Evolutionary conservation across 2,113 vertebrate species (phyloP).

Genomic region (Amazona vittata): DNA sequence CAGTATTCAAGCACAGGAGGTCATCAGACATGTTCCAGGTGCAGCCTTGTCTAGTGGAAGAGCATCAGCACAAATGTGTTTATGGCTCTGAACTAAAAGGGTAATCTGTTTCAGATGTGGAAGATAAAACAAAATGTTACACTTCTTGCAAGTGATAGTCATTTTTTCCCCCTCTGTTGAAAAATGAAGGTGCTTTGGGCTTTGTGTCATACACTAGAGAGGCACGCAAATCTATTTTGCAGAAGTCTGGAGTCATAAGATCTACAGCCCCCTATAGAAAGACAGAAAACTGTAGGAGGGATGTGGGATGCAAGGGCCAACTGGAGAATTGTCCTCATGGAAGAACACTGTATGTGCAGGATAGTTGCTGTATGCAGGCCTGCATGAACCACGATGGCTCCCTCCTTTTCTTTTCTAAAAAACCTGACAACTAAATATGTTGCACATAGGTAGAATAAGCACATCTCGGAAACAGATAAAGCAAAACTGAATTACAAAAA

Average conservation of each 20-base stretch:
- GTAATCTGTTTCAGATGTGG: slow-evolving; percentile 66
- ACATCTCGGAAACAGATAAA: background rate
- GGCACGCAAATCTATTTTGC: slow-evolving; percentile 17
- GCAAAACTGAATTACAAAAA: background rate
- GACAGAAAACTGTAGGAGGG: background rate
- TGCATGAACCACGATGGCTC: background rate
- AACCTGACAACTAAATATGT: background rate
- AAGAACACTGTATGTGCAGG: background rate
- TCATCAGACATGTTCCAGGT: slow-evolving; percentile 55
- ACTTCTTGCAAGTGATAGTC: background rate
- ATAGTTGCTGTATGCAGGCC: background rate
- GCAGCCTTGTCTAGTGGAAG: background rate
- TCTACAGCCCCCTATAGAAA: background rate
- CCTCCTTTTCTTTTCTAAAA: background rate
- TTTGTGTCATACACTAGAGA: background rate
- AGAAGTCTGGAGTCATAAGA: slow-evolving; percentile 3
- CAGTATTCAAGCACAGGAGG: slow-evolving; percentile 31
- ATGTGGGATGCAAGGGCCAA: background rate
- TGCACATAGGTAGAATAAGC: background rate
- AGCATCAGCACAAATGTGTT: slow-evolving; percentile 33
- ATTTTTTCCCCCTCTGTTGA: background rate
- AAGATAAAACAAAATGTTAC: slow-evolving; percentile 38
- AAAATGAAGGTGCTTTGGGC: background rate
- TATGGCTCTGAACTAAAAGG: slow-evolving; percentile 52
- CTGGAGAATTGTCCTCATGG: background rate